Percentiles rank a stretch among this genome's conserved stretches.
Evolutionary conservation across 2,888 invertebrate species (phyloP).

Genomic region (Cetonia aurata): DNA sequence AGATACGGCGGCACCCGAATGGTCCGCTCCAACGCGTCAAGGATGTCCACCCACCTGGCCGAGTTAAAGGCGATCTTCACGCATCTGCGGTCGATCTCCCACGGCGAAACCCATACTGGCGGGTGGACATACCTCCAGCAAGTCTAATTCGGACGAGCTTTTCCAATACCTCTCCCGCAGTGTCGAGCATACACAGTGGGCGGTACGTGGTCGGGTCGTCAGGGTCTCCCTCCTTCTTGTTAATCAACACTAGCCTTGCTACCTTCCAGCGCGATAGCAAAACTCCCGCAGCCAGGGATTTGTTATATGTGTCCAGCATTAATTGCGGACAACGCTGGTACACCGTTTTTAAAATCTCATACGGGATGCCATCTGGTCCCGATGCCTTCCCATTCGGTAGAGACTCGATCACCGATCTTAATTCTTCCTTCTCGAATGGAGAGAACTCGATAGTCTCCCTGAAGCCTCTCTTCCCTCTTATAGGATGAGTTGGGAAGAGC

Average conservation of each 20-base stretch:
- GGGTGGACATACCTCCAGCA: background rate
- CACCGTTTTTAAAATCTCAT: no score
- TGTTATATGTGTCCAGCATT: constrained; percentile 6
- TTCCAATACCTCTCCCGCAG: constrained; percentile 11
- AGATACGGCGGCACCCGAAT: no score
- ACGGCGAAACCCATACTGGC: constrained; percentile 22
- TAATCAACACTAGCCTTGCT: background rate
- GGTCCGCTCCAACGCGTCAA: no score
- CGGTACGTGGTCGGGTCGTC: background rate
- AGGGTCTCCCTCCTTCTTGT: constrained; percentile 2
- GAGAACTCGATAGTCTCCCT: no score
- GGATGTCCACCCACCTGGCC: no score
- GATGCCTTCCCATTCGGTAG: constrained; percentile 24
- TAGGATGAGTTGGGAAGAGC: no score
- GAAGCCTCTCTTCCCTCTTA: no score
- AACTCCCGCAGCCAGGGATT: constrained; percentile 20
- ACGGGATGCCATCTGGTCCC: constrained; percentile 15
- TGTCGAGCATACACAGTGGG: constrained; percentile 16
- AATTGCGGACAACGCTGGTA: background rate
- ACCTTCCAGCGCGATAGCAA: constrained; percentile 28
- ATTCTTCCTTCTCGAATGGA: no score
- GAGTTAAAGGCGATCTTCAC: no score
- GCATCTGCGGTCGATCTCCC: no score
- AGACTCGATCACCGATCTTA: no score
- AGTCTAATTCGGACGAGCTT: background rate